Percentiles rank a stretch among this genome's conserved stretches.
phyloP scores from a whole-genome alignment of 2,888 invertebrate species.

The Drosophila mayaguana region DNA sequence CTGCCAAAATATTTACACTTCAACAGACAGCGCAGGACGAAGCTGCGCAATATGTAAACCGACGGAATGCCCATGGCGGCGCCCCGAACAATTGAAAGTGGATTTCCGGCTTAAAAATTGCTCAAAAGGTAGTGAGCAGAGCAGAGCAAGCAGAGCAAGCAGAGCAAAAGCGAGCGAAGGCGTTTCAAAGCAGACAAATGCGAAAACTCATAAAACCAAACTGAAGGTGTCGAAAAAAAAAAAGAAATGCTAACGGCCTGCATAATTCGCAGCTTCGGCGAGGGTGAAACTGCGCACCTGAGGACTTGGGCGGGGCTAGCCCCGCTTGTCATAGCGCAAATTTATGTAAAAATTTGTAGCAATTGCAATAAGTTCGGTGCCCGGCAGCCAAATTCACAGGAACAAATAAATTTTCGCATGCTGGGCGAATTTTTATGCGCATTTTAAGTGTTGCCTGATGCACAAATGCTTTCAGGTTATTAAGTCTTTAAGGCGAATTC shows the following conservation, averaged over 20 bases:
- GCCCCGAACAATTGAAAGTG: constrained; percentile 82
- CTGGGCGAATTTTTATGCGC: constrained; percentile 57
- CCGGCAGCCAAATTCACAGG: constrained; percentile 46
- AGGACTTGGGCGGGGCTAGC: constrained; percentile 2
- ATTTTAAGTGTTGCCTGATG: constrained; percentile 32
- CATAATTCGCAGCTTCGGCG: constrained; percentile 40
- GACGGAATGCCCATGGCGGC: constrained; percentile 66
- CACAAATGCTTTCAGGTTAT: constrained; percentile 36
- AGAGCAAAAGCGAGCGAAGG: constrained; percentile 19
- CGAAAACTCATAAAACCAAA: constrained; percentile 67
- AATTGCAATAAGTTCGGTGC: constrained; percentile 74
- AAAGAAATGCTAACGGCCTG: constrained; percentile 56
- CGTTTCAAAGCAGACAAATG: constrained; percentile 43
- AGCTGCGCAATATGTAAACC: constrained; percentile 73
- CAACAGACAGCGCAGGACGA: constrained; percentile 61
- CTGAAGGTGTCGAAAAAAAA: constrained; percentile 33
- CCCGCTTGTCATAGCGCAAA: constrained; percentile 71
- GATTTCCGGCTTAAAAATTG: constrained; percentile 78
- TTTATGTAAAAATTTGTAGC: constrained; percentile 80
- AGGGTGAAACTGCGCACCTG: constrained; percentile 15
- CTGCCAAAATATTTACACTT: constrained; percentile 80
- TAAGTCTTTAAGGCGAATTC: constrained; percentile 23
- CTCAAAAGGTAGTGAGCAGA: constrained; percentile 48
- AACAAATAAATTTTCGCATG: constrained; percentile 69
- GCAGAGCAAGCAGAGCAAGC: not conserved